Evolutionary conservation across 2,113 vertebrate species (phyloP), one percentile per base, ranked within the genome.

Genomic region (Callopanchax toddi): DNA sequence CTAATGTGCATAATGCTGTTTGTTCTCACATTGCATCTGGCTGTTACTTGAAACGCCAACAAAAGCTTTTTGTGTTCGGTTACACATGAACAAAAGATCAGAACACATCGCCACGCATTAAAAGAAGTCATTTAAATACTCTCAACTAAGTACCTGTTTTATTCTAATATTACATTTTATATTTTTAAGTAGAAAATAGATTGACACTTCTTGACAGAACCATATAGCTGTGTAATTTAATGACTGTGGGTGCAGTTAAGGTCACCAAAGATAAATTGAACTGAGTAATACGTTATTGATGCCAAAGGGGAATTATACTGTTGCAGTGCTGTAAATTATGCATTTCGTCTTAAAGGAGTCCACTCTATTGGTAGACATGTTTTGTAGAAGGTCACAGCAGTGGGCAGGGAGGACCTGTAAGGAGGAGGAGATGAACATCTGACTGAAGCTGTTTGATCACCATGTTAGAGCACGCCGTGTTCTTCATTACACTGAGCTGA

Each of bases 1-100:
- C 57, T 49, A 36, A 65, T 37, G 45, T 50, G 11, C n/a, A 67
- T 40, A 26, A 4, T 21, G 22, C 51, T 54, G 36, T 70, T 16
- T 45, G 52, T 50, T 56, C 51, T 32, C 37, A 3, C 9, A 44
- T 39, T 63, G 42, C 67, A 22, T 36, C 11, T 62, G 6, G 39
- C 8, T 45, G 16, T 51, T 52, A 45, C 25, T 25, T 36, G 0
- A 20, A 52, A 17, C 46, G 60, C 4, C 11, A 45, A 36, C 20
- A 26, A 36, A 51, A 9, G 3, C 2, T 11, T 42, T 40, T 23
- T n/a, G 5, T 6, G 22, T 5, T 32, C 1, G 29, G 29, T 32
- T 32, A 32, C 6, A 32, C 1, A 8, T 9, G 10, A 9, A 32
- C 29, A 32, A 32, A 32, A 32, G 29, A 8, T 9, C 1, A 9